These are phyloP conservation scores for Porites divaricata DNA, from an alignment of 92 coral and sea anemone genomes.

Conservation along the genomic window DNA sequence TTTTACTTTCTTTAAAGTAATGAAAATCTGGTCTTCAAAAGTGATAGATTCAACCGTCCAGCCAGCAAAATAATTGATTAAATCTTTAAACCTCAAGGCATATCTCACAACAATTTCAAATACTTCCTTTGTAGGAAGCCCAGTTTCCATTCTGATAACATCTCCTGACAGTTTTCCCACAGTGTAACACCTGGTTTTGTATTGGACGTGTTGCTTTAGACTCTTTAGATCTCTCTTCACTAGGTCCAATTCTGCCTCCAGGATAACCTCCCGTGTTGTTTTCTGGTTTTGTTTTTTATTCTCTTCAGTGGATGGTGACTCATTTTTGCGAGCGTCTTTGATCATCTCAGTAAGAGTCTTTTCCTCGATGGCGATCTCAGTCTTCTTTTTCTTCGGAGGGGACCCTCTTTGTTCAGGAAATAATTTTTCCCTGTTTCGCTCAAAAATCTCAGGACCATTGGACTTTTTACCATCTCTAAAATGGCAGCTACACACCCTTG, in stretches of 20 bases:
- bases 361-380: background rate
- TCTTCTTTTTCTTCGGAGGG: background rate
- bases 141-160: constrained; percentile 30
- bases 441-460: no score
- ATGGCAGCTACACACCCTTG: no score
- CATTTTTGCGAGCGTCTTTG: background rate
- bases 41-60: no score
- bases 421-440: background rate
- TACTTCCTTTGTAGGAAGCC: constrained; percentile 8
- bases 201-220: constrained; percentile 16
- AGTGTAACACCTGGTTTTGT: constrained; percentile 24
- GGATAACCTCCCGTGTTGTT: constrained; percentile 31
- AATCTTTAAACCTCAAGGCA: constrained; percentile 40
- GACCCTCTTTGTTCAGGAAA: background rate
- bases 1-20: no score
- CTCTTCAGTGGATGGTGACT: background rate
- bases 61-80: no score
- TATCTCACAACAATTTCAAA: constrained; percentile 31
- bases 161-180: constrained; percentile 26
- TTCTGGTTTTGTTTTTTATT: background rate
- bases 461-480: no score
- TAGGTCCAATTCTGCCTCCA: no score
- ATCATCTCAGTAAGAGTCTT: constrained; percentile 7
- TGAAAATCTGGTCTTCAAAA: no score
- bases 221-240: constrained; percentile 28